Base-by-base conservation (phyloP, 2,797 vertebrate genomes). In the Tenualosa thibaudeaui region DNA sequence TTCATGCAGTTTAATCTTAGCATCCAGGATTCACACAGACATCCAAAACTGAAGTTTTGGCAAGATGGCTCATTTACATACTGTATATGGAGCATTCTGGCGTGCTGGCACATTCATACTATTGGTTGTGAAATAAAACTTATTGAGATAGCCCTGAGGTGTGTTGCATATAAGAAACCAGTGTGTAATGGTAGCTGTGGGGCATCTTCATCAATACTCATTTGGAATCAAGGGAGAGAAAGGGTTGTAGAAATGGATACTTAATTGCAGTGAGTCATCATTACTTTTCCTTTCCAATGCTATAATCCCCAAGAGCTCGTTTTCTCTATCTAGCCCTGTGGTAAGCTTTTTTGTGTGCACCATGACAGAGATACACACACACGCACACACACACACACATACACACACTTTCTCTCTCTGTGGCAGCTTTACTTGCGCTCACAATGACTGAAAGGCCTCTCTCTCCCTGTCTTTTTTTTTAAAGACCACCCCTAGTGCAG, bases 361-460 rank as follows among this genome's bases (percentile, higher is more conserved):
- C 93, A 92, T 89, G 92, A 94, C 92, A 93, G 92, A 94, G 93
- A 91, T 90, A 91, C 89, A 82, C 88, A 94, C 94, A 93, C 93
- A 19, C 58, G 12, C 60, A 26, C 60, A 2, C 60, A 26, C 60
- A 31, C 62, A 9, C n/a, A 6, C 62, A 12, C 65, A 0, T 24
- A 90, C 89, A 81, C 90, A 83, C 89, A 94, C 94, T 93, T 92
- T 19, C 54, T 71, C 68, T 71, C 68, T 71, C 68, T 19, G 13
- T 71, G 24, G 26, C 12, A 93, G 92, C 90, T 83, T 90, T 81
- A 83, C 83, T 84, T 81, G 89, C 89, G 89, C 93, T 93, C 93
- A 93, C 90, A 93, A 92, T 90, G 92, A 94, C 92, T 94, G 92
- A 93, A 93, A 91, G 90, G 91, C 89, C 89, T 84, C 88, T 94